These are phyloP conservation scores for Aurelia sp. DNA, from an alignment of 30 jellyfish, hydroid and myxozoan genomes.

Conservation along the genomic window DNA sequence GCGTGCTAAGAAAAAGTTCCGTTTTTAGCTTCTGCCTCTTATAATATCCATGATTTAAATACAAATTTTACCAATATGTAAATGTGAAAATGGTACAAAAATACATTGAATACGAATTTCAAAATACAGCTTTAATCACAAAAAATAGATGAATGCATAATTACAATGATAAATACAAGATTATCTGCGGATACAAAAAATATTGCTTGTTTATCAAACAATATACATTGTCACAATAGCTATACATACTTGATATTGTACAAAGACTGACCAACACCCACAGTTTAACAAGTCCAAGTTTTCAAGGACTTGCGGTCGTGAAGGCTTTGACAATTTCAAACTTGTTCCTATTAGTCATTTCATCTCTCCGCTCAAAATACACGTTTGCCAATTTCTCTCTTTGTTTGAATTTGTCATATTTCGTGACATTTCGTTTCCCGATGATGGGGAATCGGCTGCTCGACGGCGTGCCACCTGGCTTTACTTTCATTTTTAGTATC, in stretches of 20 bases:
- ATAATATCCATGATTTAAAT: no score
- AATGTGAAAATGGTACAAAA: no score
- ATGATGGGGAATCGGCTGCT: conserved; percentile 53
- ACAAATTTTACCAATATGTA: no score
- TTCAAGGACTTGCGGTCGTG: background rate
- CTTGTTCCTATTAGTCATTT: background rate
- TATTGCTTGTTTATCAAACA: no score
- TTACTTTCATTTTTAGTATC: conserved; percentile 51
- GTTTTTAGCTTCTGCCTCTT: no score
- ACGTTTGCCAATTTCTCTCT: conserved; percentile 30
- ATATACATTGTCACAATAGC: no score
- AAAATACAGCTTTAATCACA: no score
- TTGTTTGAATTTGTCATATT: conserved; percentile 26
- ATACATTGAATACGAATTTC: no score
- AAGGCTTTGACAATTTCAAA: conserved; percentile 30
- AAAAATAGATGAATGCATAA: no score
- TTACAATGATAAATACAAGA: no score
- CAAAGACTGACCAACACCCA: background rate
- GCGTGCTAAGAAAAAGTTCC: no score
- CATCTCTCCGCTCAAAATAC: background rate
- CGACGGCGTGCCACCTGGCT: conserved; percentile 67
- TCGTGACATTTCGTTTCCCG: conserved; percentile 33
- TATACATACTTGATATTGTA: background rate
- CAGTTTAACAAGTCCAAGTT: background rate
- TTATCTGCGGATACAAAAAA: no score